Conservation (phyloP, 2,797 vertebrate genomes). For the Caiman crocodilus region DNA sequence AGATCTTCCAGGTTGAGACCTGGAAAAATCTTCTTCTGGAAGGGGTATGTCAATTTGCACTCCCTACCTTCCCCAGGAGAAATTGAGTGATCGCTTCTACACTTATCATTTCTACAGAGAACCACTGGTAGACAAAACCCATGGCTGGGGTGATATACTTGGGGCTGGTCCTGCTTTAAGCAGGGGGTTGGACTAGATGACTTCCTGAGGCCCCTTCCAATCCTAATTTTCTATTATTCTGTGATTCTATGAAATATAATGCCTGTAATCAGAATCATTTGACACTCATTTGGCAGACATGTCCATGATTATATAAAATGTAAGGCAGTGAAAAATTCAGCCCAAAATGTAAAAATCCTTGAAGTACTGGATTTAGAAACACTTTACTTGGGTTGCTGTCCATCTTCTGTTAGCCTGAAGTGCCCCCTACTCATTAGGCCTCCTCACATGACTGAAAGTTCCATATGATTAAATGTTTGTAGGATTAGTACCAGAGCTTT, state of each 20-base stretch:
- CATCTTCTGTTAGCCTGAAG: neutral
- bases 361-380: neutral
- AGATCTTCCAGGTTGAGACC: no score
- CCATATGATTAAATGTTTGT: neutral
- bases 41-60: no score
- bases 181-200: no score
- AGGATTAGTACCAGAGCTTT: neutral
- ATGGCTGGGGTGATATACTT: no score
- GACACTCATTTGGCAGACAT: neutral
- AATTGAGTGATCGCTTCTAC: no score
- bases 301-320: neutral
- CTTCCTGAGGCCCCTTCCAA: no score
- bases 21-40: no score
- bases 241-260: neutral
- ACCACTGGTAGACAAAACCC: no score
- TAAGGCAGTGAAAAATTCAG: neutral
- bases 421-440: neutral
- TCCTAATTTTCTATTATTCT: no score
- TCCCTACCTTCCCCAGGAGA: no score
- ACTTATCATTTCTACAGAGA: no score
- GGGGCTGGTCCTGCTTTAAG: no score
- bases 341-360: neutral
- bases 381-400: neutral
- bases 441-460: neutral
- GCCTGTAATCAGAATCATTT: neutral